Conservation (phyloP, 2,113 vertebrate species). For the Hippocampus mohnikei region DNA sequence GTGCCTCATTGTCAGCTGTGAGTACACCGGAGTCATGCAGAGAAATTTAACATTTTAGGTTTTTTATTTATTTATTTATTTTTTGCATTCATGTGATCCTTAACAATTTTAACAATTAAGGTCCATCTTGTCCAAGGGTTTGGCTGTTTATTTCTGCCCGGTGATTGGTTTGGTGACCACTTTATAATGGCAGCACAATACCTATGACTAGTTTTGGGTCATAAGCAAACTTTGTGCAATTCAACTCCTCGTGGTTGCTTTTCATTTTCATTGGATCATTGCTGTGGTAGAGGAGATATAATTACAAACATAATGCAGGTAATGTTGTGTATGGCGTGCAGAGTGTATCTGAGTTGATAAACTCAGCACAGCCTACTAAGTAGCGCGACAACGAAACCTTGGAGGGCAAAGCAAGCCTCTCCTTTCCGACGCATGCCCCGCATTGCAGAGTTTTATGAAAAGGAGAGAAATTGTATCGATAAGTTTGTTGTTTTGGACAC, state of each 20-base stretch:
- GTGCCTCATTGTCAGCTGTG: neutral
- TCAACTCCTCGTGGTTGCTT: neutral
- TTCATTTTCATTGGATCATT: constrained; percentile 31
- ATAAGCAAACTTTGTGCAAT: neutral
- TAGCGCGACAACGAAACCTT: neutral
- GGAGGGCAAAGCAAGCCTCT: neutral
- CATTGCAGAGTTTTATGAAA: constrained; percentile 26
- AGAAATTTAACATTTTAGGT: too few species aligned
- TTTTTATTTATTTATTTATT: too few species aligned
- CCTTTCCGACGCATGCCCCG: constrained; percentile 4
- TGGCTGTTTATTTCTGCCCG: too few species aligned
- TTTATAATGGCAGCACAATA: too few species aligned
- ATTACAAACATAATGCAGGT: constrained; percentile 34
- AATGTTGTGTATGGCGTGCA: constrained; percentile 35
- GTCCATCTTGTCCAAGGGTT: too few species aligned
- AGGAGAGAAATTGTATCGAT: constrained; percentile 29
- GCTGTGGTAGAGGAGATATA: constrained; percentile 5
- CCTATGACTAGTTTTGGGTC: too few species aligned
- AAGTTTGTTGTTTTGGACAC: constrained; percentile 10
- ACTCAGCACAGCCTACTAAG: constrained; percentile 22
- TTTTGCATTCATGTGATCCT: too few species aligned
- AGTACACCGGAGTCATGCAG: neutral
- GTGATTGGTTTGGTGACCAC: too few species aligned
- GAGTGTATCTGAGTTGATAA: constrained; percentile 27
- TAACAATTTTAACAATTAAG: too few species aligned